Base-by-base conservation (phyloP, 2,113 vertebrate species). In the Lampris incognitus region DNA sequence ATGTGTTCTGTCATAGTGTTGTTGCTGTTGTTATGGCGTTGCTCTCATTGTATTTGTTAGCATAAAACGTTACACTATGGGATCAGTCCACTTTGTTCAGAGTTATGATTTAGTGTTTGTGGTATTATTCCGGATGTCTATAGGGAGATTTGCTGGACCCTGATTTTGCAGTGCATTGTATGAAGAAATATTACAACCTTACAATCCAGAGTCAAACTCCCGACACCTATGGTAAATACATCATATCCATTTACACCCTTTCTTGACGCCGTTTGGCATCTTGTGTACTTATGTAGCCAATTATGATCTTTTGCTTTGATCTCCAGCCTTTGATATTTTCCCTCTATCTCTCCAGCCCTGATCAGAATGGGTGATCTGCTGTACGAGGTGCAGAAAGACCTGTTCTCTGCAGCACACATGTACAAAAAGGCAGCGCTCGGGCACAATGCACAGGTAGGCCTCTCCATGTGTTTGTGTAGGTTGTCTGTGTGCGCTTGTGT, bases 331-430 rank as follows among this genome's bases (percentile, higher is more conserved):
- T 54, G 1, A 54, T 49, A 6, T 52, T 4, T 11, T 59, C 66
- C 1, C 55, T 1, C 49, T 54, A 3, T 36, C 1, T 55, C 13
- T 78, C 13, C 89, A 96, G 95, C 95, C 10, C 84, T 94, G 63
- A 88, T 94, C 46, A 92, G 74, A 73, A 91, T 95, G 90, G 95
- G 95, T 38, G 95, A 96, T 87, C 65, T 95, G 67, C 59, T 92
- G 50, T 94, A 92, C 42, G 79, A 85, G 3, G 84, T 88, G 0
- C 84, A 66, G 51, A 92, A 85, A 80, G 87, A 92, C 10, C 40
- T 93, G 60, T 44, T 80, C 46, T 86, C 89, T 44, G 94, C 94
- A 13, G 93, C 92, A 40, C 77, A 92, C 63, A 91, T 94, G 94
- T 96, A 96, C 89, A 92, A 86, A 76, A 54, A 9, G 46, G 95